These are phyloP conservation scores for Caenorhabditis latens DNA, from an alignment of 1,140 invertebrate genomes.

Conservation along the genomic window DNA sequence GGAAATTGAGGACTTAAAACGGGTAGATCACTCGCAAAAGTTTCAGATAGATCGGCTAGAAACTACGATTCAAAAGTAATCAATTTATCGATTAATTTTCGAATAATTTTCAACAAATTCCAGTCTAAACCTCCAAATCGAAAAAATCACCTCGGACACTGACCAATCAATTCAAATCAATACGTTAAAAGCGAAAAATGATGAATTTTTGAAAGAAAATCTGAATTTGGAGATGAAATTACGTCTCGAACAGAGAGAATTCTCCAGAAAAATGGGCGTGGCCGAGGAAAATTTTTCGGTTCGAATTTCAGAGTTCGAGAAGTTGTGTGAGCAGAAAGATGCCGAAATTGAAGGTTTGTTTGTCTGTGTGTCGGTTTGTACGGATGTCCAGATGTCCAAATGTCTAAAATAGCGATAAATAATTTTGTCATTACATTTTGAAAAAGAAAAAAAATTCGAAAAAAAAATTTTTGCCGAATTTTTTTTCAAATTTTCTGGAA, in stretches of 20 bases:
- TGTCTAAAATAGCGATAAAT: too few relatives aligned
- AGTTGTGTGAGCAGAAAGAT: conserved; percentile 16
- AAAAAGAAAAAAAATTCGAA: too few relatives aligned
- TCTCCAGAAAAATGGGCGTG: not conserved
- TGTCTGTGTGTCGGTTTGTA: too few relatives aligned
- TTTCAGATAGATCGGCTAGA: not conserved
- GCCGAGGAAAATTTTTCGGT: not conserved
- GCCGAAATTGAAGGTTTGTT: not conserved
- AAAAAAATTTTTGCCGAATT: too few relatives aligned
- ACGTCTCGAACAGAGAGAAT: not conserved
- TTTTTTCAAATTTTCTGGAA: too few relatives aligned
- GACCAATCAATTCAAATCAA: not conserved
- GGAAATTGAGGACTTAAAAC: conserved; percentile 22
- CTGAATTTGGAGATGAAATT: conserved; percentile 10
- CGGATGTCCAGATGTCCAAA: too few relatives aligned
- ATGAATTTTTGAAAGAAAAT: conserved; percentile 10
- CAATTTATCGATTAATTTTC: not conserved
- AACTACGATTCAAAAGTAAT: not conserved
- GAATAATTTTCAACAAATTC: not conserved
- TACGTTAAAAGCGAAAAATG: conserved; percentile 11
- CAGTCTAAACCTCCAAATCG: conserved; percentile 1
- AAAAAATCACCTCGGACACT: not conserved
- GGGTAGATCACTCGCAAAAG: not conserved
- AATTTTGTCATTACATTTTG: too few relatives aligned
- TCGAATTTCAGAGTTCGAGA: not conserved